Percentiles rank a stretch among this genome's conserved stretches.
These are phyloP conservation scores for Uria lomvia DNA, from an alignment of 2,113 vertebrate genomes.

Conservation along the genomic window DNA sequence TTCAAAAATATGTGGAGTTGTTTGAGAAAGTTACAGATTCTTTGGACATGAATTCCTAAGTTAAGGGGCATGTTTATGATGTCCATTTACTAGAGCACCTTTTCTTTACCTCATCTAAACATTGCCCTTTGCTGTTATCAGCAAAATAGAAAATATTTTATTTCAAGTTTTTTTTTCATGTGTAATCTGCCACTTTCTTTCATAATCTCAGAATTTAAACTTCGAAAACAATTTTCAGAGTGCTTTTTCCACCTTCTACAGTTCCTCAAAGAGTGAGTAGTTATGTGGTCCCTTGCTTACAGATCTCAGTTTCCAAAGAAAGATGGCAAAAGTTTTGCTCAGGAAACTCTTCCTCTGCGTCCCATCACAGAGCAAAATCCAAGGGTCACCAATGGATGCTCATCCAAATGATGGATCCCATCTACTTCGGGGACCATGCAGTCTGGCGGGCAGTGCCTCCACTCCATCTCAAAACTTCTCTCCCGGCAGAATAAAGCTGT, in stretches of 20 bases:
- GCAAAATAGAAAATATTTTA: not conserved
- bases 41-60: not conserved
- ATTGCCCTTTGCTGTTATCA: not conserved
- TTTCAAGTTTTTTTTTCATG: not conserved
- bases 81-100: not conserved
- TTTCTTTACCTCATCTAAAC: not conserved
- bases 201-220: not conserved
- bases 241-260: not conserved
- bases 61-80: not conserved
- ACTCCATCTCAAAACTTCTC: not conserved
- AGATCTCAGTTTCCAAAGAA: not conserved
- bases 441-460: fast-evolving
- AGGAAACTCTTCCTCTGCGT: not conserved
- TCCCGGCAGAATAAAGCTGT: not conserved
- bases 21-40: not conserved
- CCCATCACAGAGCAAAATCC: not conserved
- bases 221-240: not conserved
- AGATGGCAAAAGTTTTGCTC: not conserved
- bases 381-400: not conserved
- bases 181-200: not conserved
- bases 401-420: not conserved
- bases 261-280: not conserved
- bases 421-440: not conserved
- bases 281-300: not conserved
- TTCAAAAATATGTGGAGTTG: not conserved